Evolutionary conservation across 2,113 vertebrate genomes (phyloP), one percentile per base, ranked within the genome.

Genomic region (Lampris megalopsis): DNA sequence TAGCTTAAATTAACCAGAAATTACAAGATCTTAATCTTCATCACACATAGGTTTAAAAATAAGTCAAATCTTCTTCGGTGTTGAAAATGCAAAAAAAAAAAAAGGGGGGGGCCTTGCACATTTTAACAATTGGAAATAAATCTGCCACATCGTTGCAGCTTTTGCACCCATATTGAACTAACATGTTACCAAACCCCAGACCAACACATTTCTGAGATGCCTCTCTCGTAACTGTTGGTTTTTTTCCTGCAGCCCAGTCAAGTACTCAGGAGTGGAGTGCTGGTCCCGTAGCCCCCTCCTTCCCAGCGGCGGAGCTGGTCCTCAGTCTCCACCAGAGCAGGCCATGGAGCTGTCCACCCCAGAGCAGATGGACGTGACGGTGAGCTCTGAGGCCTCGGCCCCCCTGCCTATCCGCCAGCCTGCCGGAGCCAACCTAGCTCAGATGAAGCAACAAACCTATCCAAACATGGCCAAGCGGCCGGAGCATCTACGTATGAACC

Each of bases 401-500:
- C 97, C 98, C 8, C 96, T 99, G 84, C 98, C 97, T 57, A 99
- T 99, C 90, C 94, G 97, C 68, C 96, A 98, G 81, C 96, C 98
- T 4, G 1, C 89, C 1, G 94, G 95, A 37, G 75, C 83, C 65
- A 97, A 94, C 94, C 47, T 95, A 92, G 89, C 94, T 93, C 57
- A 92, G 64, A 97, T 97, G 84, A 99, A 98, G 94, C 98, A 98
- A 84, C 97, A 98, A 86, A 93, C 96, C 75, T 99, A 97, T 56
- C 97, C 98, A 2, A 95, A 97, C 82, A 92, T 96, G 50, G 96
- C 97, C 80, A 99, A 99, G 82, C 92, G 98, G 82, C 98, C 98
- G 57, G 97, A 98, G 90, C 97, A 99, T 95, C 92, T 99, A 92
- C 97, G 97, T 86, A 99, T 99, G 97, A 99, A 99, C 93, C 97